Evolutionary conservation across 2,113 vertebrate genomes (phyloP).

Genomic region (Ia io): DNA sequence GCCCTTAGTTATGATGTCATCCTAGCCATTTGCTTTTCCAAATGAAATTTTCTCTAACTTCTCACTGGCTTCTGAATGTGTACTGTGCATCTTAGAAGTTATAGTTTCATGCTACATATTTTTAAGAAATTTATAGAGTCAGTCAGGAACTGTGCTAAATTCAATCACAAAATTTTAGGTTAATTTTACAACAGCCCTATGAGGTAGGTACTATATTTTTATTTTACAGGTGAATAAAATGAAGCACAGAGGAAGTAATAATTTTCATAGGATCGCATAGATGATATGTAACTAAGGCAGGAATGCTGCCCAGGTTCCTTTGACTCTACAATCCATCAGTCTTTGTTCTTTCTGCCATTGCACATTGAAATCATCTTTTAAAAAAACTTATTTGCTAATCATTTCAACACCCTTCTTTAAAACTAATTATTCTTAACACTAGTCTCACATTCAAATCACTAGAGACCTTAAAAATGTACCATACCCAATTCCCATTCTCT

Average conservation of each 20-base stretch:
- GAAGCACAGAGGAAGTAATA: conserved; percentile 19
- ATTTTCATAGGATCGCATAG: neutral
- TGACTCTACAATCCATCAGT: neutral
- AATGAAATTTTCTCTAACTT: conserved; percentile 34
- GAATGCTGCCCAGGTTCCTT: neutral
- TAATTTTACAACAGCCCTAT: neutral
- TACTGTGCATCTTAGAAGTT: neutral
- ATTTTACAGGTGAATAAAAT: conserved; percentile 32
- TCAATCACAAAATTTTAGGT: neutral
- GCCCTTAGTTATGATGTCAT: conserved; percentile 30
- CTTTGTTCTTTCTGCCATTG: neutral
- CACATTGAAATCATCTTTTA: neutral
- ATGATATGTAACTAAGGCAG: neutral
- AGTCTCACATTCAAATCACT: neutral
- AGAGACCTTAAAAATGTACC: neutral
- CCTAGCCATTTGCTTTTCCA: neutral
- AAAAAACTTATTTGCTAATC: neutral
- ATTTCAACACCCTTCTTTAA: neutral
- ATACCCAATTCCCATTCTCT: neutral
- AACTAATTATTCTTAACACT: neutral
- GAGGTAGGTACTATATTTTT: neutral
- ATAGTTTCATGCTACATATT: conserved; percentile 6
- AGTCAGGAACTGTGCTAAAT: conserved; percentile 9
- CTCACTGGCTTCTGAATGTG: neutral
- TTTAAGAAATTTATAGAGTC: conserved; percentile 30